Percentiles rank a stretch among this genome's conserved stretches.
Conservation (phyloP, 2,888 invertebrate species). For the Drepana falcataria region DNA sequence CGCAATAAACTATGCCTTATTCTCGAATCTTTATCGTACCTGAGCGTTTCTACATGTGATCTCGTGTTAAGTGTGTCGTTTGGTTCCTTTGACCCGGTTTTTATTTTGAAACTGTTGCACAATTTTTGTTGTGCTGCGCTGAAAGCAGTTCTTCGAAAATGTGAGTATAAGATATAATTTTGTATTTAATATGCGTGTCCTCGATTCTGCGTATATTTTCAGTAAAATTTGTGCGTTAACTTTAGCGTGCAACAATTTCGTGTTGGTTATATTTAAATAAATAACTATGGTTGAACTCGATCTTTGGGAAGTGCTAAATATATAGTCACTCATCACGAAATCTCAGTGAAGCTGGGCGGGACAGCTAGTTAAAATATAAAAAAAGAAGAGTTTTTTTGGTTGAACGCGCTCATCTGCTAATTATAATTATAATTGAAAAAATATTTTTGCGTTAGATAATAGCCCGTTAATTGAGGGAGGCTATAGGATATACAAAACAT, state of each 20-base stretch:
- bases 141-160: conserved; percentile 20
- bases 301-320: too few species aligned
- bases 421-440: too few species aligned
- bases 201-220: neutral
- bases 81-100: conserved; percentile 52
- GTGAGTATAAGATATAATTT: conserved; percentile 24
- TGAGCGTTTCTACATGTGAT: conserved; percentile 22
- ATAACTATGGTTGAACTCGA: too few species aligned
- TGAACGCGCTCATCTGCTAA: too few species aligned
- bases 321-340: too few species aligned
- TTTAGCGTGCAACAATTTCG: neutral
- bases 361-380: too few species aligned
- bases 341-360: too few species aligned
- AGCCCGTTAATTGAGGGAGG: too few species aligned
- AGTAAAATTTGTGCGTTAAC: neutral
- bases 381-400: too few species aligned
- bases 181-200: neutral
- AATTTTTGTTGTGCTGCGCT: conserved; percentile 35
- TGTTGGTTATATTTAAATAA: too few species aligned
- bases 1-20: conserved; percentile 38
- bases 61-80: conserved; percentile 24
- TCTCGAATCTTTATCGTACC: conserved; percentile 24
- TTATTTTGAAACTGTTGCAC: conserved; percentile 62
- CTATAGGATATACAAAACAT: too few species aligned
- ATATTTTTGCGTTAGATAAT: too few species aligned